Evolutionary conservation across 2,113 vertebrate genomes (phyloP), one percentile per base, ranked within the genome.

Genomic region (Datnioides undecimradiatus): DNA sequence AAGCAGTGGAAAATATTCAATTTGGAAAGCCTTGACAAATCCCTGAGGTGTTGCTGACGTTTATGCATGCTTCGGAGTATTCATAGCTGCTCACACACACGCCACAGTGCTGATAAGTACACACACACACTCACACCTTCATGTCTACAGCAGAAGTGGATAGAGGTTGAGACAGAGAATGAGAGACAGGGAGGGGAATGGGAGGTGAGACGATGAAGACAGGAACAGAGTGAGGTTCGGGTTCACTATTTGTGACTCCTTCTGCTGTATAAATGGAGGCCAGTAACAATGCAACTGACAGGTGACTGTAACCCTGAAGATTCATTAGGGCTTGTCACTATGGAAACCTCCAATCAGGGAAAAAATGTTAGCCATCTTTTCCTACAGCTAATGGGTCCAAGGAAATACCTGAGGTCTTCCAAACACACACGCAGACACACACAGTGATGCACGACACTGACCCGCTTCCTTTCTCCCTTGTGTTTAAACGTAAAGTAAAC

Each of bases 291-390:
- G 65, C 83, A 83, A 87, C 87, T 91, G 93, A 93, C 92, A 93
- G 90, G 87, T 85, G 87, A 90, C 95, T 95, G 96, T 95, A 97
- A 96, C 97, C 95, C 97, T 94, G 94, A 96, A 96, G 96, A 96
- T 97, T 96, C 96, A 97, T 97, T 96, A 97, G 94, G 88, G 93
- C 94, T 93, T 84, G 86, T 96, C 95, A 90, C 96, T 95, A 97
- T 97, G 93, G 96, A 95, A 97, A 98, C 97, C 0, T 80, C 91
- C 91, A 92, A 90, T 91, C 85, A 89, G 80, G 94, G 93, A 95
- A 95, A 95, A 95, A 95, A 95, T 93, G 94, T 95, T 94, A 92
- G 79, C 80, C 76, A 80, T 85, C 83, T 81, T 88, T 88, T 83
- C 76, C 75, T 23, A 64, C 76, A 84, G 51, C 84, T 88, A 91